phyloP scores from a whole-genome alignment of 2,888 invertebrate genomes.

The Mythimna ferrago region DNA sequence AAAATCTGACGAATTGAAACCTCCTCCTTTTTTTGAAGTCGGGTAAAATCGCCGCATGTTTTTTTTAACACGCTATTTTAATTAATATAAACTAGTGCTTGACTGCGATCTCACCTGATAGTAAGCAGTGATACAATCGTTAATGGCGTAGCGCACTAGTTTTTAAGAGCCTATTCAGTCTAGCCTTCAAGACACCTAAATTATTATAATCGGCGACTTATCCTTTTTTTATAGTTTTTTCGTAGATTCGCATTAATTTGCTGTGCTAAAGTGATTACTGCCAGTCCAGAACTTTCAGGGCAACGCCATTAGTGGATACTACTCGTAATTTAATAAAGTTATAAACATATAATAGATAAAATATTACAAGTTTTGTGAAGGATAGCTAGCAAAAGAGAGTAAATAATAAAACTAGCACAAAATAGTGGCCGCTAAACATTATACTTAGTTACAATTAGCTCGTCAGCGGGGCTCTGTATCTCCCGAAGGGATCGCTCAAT shows the following conservation, averaged over 20 bases:
- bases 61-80: no score
- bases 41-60: neutral
- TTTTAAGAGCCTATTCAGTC: no score
- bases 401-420: neutral
- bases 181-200: no score
- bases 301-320: neutral
- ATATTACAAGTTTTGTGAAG: neutral
- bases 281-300: no score
- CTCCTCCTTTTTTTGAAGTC: no score
- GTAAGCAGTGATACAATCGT: no score
- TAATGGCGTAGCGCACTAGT: no score
- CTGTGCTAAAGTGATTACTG: neutral
- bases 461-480: constrained; percentile 16
- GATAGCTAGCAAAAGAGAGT: no score
- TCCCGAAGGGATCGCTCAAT: constrained; percentile 16
- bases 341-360: neutral
- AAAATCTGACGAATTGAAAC: no score
- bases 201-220: no score
- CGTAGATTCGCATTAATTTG: neutral
- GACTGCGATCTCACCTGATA: no score
- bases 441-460: constrained; percentile 43
- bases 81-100: no score
- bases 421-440: constrained; percentile 9
- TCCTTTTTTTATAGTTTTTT: neutral
- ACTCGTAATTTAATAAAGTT: neutral